These are phyloP conservation scores for Mythimna impura DNA, from an alignment of 2,888 invertebrate genomes.

Conservation along the genomic window DNA sequence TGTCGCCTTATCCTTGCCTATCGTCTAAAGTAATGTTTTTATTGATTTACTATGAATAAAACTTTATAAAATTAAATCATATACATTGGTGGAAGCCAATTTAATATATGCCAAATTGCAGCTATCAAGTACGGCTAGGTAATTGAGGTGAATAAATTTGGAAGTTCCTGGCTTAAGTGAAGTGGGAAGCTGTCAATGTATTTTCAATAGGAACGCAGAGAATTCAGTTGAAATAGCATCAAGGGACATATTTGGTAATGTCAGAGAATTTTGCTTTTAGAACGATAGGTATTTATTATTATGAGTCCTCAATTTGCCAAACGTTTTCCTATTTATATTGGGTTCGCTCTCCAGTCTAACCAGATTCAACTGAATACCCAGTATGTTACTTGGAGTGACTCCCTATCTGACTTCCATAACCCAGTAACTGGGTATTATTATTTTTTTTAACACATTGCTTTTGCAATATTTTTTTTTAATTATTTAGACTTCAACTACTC, in stretches of 20 bases:
- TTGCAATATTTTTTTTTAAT: no score
- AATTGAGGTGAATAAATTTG: conserved; percentile 51
- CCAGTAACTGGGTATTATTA: no score
- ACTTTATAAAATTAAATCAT: conserved; percentile 4
- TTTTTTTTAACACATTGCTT: no score
- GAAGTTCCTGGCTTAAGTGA: conserved; percentile 19
- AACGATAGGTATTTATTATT: background rate
- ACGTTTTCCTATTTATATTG: no score
- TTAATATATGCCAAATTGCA: conserved; percentile 40
- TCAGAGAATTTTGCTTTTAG: background rate
- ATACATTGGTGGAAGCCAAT: conserved; percentile 5
- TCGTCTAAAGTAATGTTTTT: background rate
- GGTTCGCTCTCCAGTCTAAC: no score
- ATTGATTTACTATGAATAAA: background rate
- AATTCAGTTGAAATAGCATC: conserved; percentile 20
- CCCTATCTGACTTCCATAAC: no score
- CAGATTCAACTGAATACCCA: no score
- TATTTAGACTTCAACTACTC: no score
- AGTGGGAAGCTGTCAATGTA: conserved; percentile 19
- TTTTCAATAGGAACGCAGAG: conserved; percentile 1
- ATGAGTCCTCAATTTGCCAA: no score
- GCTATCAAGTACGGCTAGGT: conserved; percentile 34
- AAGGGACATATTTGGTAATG: no score
- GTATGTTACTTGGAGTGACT: no score
- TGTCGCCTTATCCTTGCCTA: background rate